Base-by-base conservation (phyloP, 2,888 invertebrate genomes). In the Callyntrura guangdongensis region DNA sequence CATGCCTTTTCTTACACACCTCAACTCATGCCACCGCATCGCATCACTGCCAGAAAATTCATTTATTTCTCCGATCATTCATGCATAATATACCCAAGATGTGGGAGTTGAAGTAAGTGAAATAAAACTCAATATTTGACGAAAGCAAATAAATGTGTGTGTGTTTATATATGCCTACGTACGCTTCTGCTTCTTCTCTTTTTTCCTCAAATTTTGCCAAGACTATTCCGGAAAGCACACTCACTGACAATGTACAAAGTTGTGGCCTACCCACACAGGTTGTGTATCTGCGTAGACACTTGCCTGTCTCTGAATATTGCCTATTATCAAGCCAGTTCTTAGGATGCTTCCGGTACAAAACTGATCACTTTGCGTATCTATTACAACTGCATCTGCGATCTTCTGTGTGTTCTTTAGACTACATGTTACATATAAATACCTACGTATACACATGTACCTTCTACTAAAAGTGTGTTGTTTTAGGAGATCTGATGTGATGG, bases 31-130 rank as follows among this genome's bases (percentile, higher is more conserved):
- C 59, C 17, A 81, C 59, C 59, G 27, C 79, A 69, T 69, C 69
- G 9, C 27, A 20, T 22, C 77, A 77, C 56, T 53, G 25, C 36
- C 56, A 47, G 27, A 64, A 56, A 89, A 85, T 85, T 89, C 83
- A 85, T 89, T 84, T 85, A 85, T 74, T 85, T 89, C 53, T 56
- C 69, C 56, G 85, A 89, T 85, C 85, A 89, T 79, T 89, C 85
- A 89, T 85, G 89, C 89, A 85, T 89, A 89, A 79, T 89, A 53
- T 25, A 84, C 67, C 20, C 17, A 36, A 20, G n/a, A 22, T 45
- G 69, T 27, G 22, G 53, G 72, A 85, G 56, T 36, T 2, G 36
- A 59, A 77, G 67, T 45, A 36, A 86, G 69, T 82, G 72, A 82
- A 88, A 82, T 72, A 88, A 88, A 82, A 53, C 59, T 25, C 84